Conservation (phyloP, 2,888 invertebrate genomes). For the Ectobius pallidus region DNA sequence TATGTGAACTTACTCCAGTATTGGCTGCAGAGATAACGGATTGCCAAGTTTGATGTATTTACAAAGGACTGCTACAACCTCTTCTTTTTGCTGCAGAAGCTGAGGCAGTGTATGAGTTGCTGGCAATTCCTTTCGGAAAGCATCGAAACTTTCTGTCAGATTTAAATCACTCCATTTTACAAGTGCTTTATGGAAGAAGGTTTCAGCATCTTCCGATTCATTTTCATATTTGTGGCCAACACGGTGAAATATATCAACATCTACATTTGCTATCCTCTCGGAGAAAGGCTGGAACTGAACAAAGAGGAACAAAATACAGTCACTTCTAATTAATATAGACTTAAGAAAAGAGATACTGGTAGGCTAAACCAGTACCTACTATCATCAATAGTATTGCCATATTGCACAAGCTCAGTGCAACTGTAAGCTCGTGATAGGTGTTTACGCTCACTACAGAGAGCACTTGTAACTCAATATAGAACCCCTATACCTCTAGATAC, state of each 20-base stretch:
- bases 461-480: too few relatives aligned
- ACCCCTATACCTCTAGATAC: too few relatives aligned
- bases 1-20: conserved; percentile 90
- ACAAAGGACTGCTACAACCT: conserved; percentile 72
- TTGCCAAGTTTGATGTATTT: conserved; percentile 76
- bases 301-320: conserved; percentile 42
- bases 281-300: conserved; percentile 85
- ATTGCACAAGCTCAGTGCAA: too few relatives aligned
- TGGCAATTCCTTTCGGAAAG: conserved; percentile 76
- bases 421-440: too few relatives aligned
- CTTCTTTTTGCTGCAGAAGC: conserved; percentile 78
- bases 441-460: too few relatives aligned
- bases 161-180: conserved; percentile 91
- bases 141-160: conserved; percentile 79
- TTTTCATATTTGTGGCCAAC: conserved; percentile 78
- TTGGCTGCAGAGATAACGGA: conserved; percentile 75
- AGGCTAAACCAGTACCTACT: too few relatives aligned
- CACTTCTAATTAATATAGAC: neutral
- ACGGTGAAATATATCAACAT: conserved; percentile 86
- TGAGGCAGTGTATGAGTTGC: conserved; percentile 80
- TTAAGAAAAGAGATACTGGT: neutral
- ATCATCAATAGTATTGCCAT: too few relatives aligned
- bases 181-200: conserved; percentile 81
- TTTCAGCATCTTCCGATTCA: conserved; percentile 70
- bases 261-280: conserved; percentile 83